A percentile compares a stretch with the other conserved stretches of the same genome.
These are phyloP conservation scores for Torymus texanus DNA, from an alignment of 2,888 invertebrate species.

Conservation along the genomic window DNA sequence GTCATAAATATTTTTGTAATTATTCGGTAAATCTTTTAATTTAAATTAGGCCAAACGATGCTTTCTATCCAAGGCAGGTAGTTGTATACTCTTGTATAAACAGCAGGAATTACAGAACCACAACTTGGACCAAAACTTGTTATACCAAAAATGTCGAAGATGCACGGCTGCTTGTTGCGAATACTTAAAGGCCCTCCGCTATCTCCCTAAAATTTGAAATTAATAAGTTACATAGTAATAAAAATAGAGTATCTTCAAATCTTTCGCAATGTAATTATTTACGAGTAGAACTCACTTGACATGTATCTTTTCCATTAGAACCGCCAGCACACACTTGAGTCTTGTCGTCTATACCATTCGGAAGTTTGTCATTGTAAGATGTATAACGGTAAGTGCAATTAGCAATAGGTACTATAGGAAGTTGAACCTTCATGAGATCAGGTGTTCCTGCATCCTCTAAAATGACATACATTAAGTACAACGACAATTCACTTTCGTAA, in stretches of 20 bases:
- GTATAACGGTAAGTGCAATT: constrained; percentile 68
- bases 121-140: constrained; percentile 76
- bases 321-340: constrained; percentile 78
- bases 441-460: constrained; percentile 65
- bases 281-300: constrained; percentile 73
- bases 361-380: constrained; percentile 69
- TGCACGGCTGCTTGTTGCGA: constrained; percentile 74
- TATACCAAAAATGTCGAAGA: constrained; percentile 77
- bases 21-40: background rate
- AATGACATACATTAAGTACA: too few species aligned
- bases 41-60: constrained; percentile 72
- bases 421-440: constrained; percentile 76
- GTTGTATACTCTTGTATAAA: constrained; percentile 79
- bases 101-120: constrained; percentile 75
- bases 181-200: constrained; percentile 81
- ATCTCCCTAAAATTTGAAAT: constrained; percentile 77
- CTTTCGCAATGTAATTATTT: background rate
- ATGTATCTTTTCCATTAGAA: constrained; percentile 76
- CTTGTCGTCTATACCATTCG: constrained; percentile 74
- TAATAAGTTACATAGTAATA: too few species aligned
- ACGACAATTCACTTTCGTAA: too few species aligned
- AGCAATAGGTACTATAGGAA: constrained; percentile 71
- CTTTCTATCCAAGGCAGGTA: constrained; percentile 80
- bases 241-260: background rate
- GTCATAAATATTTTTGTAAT: background rate